Evolutionary conservation across 2,797 vertebrate genomes (phyloP).

Genomic region (Atherinosoma microstoma): DNA sequence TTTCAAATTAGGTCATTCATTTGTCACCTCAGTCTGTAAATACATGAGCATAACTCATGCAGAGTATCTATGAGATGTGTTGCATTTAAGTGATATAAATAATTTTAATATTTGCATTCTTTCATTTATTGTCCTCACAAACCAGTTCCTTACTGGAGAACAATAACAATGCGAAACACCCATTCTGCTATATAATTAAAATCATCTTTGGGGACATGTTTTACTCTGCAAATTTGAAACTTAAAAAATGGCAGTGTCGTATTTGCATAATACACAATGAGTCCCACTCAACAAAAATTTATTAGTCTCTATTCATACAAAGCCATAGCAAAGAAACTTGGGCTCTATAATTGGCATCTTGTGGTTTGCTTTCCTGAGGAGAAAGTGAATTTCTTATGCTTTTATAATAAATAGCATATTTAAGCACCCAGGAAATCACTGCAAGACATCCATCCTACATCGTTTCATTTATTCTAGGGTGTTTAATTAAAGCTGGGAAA

Average conservation of each 20-base stretch:
- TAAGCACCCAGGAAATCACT: slow-evolving; percentile 99
- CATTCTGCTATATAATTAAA: slow-evolving; percentile 80
- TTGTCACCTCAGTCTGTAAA: slow-evolving; percentile 40
- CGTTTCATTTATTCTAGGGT: slow-evolving; percentile 99
- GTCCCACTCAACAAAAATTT: slow-evolving; percentile 86
- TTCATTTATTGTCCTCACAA: slow-evolving; percentile 67
- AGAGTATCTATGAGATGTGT: slow-evolving; percentile 44
- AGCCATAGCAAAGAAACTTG: slow-evolving; percentile 83
- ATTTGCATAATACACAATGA: slow-evolving; percentile 89
- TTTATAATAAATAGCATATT: slow-evolving; percentile 99
- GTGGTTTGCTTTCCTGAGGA: slow-evolving; percentile 97
- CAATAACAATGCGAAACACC: slow-evolving; percentile 80
- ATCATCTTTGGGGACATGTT: slow-evolving; percentile 81
- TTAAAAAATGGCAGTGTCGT: slow-evolving; percentile 83
- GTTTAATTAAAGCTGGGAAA: slow-evolving; percentile 99
- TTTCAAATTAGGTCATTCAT: slow-evolving; percentile 66
- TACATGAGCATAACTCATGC: slow-evolving; percentile 51
- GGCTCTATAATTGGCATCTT: slow-evolving; percentile 88
- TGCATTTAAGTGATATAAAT: slow-evolving; percentile 61
- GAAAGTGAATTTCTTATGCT: slow-evolving; percentile 95
- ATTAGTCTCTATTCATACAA: slow-evolving; percentile 86
- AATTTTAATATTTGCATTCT: slow-evolving; percentile 65
- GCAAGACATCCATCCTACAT: slow-evolving; percentile 97
- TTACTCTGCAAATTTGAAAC: slow-evolving; percentile 81
- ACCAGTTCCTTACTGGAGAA: slow-evolving; percentile 67